Conservation (phyloP, 2,113 vertebrate species). For the Stigmatopora nigra region DNA sequence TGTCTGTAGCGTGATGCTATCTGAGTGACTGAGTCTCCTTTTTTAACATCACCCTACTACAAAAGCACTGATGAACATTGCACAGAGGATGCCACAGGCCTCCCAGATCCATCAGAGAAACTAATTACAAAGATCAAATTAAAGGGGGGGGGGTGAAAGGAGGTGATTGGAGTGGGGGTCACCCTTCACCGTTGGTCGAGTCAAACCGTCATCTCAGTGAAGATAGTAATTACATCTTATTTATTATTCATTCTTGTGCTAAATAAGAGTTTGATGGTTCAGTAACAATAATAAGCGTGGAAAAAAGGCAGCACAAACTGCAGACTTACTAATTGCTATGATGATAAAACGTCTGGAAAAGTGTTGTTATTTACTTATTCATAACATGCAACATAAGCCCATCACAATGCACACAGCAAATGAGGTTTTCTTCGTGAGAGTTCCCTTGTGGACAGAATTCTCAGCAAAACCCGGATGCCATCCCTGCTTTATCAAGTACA, state of each 20-base stretch:
- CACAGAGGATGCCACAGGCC: slow-evolving; percentile 82
- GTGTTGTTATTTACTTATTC: slow-evolving; percentile 70
- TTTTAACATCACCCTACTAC: slow-evolving; percentile 44
- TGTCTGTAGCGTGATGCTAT: slow-evolving; percentile 51
- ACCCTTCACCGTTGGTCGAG: slow-evolving; percentile 85
- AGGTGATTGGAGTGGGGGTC: slow-evolving; percentile 8
- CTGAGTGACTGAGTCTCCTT: slow-evolving; percentile 42
- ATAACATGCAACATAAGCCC: slow-evolving; percentile 54
- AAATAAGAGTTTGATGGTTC: slow-evolving; percentile 99
- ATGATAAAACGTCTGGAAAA: slow-evolving; percentile 69
- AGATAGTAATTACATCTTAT: slow-evolving; percentile 97
- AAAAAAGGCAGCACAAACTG: slow-evolving; percentile 67
- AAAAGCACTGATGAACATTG: slow-evolving; percentile 67
- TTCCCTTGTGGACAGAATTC: slow-evolving; percentile 48
- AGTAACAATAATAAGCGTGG: slow-evolving; percentile 73
- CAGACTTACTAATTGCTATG: slow-evolving; percentile 72
- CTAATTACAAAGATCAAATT: slow-evolving; percentile 99
- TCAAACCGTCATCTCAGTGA: slow-evolving; percentile 84
- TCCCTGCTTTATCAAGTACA: slow-evolving; percentile 42
- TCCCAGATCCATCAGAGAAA: slow-evolving; percentile 92
- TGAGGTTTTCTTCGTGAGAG: slow-evolving; percentile 41
- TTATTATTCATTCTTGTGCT: slow-evolving; percentile 98
- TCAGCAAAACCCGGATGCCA: slow-evolving; percentile 33
- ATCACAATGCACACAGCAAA: slow-evolving; percentile 45
- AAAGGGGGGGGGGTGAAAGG: slow-evolving; percentile 74